Evolutionary conservation across 2,888 invertebrate genomes (phyloP).

Genomic region (Drosophila merina): DNA sequence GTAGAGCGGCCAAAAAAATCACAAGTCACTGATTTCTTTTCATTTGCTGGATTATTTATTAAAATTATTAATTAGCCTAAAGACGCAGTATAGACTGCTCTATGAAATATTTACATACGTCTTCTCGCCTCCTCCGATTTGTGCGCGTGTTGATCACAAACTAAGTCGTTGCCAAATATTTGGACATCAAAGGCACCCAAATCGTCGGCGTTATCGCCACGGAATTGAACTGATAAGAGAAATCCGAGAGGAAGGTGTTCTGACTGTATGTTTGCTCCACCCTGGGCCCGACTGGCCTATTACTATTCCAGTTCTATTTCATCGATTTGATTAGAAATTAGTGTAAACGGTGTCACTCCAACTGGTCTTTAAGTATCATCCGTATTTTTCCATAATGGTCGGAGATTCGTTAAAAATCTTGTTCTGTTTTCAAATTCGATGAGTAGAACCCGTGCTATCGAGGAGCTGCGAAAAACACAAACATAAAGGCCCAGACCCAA

Average conservation of each 20-base stretch:
- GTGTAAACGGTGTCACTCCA: slow-evolving; percentile 33
- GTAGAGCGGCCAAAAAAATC: slow-evolving; percentile 16
- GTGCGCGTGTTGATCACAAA: slow-evolving; percentile 40
- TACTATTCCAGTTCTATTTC: background rate
- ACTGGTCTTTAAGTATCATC: slow-evolving; percentile 15
- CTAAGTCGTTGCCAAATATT: slow-evolving; percentile 53
- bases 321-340: slow-evolving; percentile 25
- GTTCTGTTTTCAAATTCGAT: slow-evolving; percentile 15
- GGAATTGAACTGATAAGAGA: slow-evolving; percentile 54
- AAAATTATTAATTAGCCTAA: slow-evolving; percentile 23
- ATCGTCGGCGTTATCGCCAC: slow-evolving; percentile 35
- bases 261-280: slow-evolving; percentile 10
- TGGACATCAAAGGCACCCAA: slow-evolving; percentile 20
- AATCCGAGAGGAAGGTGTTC: slow-evolving; percentile 29
- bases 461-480: slow-evolving; percentile 40
- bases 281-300: slow-evolving; percentile 23
- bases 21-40: slow-evolving; percentile 18
- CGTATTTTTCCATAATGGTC: slow-evolving; percentile 32
- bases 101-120: slow-evolving; percentile 46
- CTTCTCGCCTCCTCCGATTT: slow-evolving; percentile 39
- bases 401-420: slow-evolving; percentile 1
- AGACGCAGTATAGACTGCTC: slow-evolving; percentile 8
- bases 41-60: slow-evolving; percentile 30
- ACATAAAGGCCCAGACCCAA: slow-evolving; percentile 42
- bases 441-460: slow-evolving; percentile 17